Evolutionary conservation across 2,888 invertebrate genomes (phyloP).

Genomic region (Lithodes maja): DNA sequence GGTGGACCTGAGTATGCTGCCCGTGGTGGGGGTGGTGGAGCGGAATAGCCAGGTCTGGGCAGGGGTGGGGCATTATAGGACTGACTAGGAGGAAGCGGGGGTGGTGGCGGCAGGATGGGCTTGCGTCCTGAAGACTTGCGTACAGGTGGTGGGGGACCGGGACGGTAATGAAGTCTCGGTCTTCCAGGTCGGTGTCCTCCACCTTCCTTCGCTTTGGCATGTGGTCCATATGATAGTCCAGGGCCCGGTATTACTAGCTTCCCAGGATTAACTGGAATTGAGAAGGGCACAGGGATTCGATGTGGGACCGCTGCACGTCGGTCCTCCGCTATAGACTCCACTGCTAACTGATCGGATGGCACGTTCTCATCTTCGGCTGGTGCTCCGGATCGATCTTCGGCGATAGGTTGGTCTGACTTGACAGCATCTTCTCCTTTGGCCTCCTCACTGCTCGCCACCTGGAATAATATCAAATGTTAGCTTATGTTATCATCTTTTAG

Average conservation of each 20-base stretch:
- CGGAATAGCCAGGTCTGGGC: conserved; percentile 22
- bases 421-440: neutral
- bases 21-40: conserved; percentile 24
- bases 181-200: conserved; percentile 2
- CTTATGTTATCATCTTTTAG: neutral
- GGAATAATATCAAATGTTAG: conserved; percentile 13
- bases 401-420: conserved; percentile 24
- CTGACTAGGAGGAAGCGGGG: conserved; percentile 31
- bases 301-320: conserved; percentile 47
- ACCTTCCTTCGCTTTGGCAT: conserved; percentile 38
- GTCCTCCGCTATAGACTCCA: conserved; percentile 61
- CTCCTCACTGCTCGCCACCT: conserved; percentile 56
- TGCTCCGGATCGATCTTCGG: conserved; percentile 54
- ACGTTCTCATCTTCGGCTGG: conserved; percentile 9
- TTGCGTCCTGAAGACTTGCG: neutral
- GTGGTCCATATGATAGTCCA: neutral
- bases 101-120: conserved; percentile 35
- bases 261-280: conserved; percentile 62
- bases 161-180: neutral
- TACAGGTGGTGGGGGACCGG: neutral
- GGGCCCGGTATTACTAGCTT: conserved; percentile 39
- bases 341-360: conserved; percentile 61
- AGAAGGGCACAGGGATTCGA: conserved; percentile 62
- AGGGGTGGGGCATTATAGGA: neutral
- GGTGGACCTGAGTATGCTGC: conserved; percentile 9